Evolutionary conservation across 2,888 invertebrate species (phyloP).

Genomic region (Bunonema sp.): DNA sequence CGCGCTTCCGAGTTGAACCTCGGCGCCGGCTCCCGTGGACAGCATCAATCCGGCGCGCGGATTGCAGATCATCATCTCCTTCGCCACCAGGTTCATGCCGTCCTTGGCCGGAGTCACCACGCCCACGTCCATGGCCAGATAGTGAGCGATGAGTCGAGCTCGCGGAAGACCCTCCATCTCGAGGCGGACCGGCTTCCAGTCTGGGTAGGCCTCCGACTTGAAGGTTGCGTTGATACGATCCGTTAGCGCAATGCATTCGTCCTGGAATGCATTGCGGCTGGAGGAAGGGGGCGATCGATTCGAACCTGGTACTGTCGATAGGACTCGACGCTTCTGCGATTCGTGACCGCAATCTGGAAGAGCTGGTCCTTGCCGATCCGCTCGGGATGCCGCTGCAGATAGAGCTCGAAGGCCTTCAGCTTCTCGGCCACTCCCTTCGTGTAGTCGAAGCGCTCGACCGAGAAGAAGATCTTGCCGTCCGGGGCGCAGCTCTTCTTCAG

Average conservation of each 20-base stretch:
- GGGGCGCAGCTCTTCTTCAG: constrained; percentile 1
- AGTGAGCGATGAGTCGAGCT: constrained; percentile 23
- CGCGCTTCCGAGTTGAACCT: constrained; percentile 27
- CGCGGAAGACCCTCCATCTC: constrained; percentile 25
- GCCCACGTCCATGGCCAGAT: constrained; percentile 37
- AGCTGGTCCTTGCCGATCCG: constrained; percentile 24
- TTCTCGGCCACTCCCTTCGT: constrained; percentile 32
- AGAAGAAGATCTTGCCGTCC: constrained; percentile 18
- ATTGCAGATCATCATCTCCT: constrained; percentile 33
- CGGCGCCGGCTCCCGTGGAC: constrained; percentile 27
- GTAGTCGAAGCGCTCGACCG: constrained; percentile 35
- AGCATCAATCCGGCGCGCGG: constrained; percentile 24
- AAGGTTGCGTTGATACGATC: constrained; percentile 17
- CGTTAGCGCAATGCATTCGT: constrained; percentile 20
- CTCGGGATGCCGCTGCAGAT: constrained; percentile 11
- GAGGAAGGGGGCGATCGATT: background rate
- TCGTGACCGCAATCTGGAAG: constrained; percentile 28
- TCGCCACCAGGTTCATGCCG: constrained; percentile 35
- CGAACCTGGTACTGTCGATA: constrained; percentile 18
- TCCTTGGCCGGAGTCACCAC: constrained; percentile 35
- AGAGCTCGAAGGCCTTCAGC: constrained; percentile 17
- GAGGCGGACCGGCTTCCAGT: constrained; percentile 30
- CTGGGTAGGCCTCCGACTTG: constrained; percentile 14
- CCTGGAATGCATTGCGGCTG: constrained; percentile 15
- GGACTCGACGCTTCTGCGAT: constrained; percentile 26